These are phyloP conservation scores for Bolborhynchus lineola DNA, from an alignment of 2,113 vertebrate species.

Conservation along the genomic window DNA sequence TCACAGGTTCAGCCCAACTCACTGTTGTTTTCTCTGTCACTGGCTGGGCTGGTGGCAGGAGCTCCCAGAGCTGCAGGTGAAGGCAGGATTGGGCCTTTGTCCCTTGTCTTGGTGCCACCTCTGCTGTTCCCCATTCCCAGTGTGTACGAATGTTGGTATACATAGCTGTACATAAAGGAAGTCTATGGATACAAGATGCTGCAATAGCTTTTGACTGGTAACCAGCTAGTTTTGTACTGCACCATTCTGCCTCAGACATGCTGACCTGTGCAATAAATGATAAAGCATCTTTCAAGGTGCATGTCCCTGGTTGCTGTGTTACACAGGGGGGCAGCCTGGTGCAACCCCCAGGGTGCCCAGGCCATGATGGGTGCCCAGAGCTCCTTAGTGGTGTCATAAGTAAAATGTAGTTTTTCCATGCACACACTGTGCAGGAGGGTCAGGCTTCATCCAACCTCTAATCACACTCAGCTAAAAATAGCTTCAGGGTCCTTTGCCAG, in stretches of 20 bases:
- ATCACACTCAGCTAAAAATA: not conserved
- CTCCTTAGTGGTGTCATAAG: fast-evolving
- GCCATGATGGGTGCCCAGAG: fast-evolving
- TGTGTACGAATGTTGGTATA: fast-evolving
- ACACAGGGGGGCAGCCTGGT: fast-evolving
- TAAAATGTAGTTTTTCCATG: not conserved
- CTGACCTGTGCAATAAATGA: slow-evolving; percentile 78
- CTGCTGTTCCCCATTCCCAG: not conserved
- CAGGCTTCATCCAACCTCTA: not conserved
- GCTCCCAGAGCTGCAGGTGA: fast-evolving
- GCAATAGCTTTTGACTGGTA: slow-evolving; percentile 16
- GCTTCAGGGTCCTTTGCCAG: fast-evolving
- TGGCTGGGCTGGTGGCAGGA: not conserved
- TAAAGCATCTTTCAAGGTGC: slow-evolving; percentile 58
- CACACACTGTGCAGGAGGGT: fast-evolving
- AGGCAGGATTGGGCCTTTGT: not conserved
- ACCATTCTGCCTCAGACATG: not conserved
- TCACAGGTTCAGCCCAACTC: not conserved
- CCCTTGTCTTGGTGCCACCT: not conserved
- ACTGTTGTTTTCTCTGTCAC: not conserved
- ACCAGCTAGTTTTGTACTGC: slow-evolving; percentile 41
- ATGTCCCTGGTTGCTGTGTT: not conserved
- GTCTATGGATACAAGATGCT: not conserved
- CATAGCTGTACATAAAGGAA: not conserved
- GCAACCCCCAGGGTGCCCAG: no score